Evolutionary conservation across 1,140 invertebrate species (phyloP), one percentile per base, ranked within the genome.

Genomic region (Saccostrea cuccullata): DNA sequence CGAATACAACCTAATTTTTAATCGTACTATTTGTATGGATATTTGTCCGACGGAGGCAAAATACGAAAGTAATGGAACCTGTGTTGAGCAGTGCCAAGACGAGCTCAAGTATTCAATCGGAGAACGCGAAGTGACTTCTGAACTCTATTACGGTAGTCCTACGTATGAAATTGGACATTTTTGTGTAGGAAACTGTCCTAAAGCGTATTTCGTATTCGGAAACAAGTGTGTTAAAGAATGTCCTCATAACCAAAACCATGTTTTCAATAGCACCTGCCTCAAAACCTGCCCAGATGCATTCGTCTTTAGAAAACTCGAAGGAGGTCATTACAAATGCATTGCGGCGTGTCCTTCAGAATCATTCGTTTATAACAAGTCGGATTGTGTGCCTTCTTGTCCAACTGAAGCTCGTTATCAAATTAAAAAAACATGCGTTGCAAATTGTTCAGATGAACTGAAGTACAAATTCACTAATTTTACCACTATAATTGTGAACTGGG

Each of bases 21-120:
- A 73, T 30, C 13, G 13, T 5, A 73, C 30, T 12, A 23, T 8
- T 36, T 85, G 84, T 85, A n/a, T 60, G 84, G 58, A 13, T 36
- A 60, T 36, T 8, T 85, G 84, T 60, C 84, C 84, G 2, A 23
- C 64, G 0, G 23, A 85, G 58, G 84, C 84, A 60, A 85, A 60
- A 60, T 56, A 30, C 26, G 20, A 36, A 17, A 36, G 47, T 0
- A 85, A 85, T 60, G 55, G 55, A n/a, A 55, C 82, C n/a, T 83
- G 82, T 83, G 82, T 83, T 83, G 47, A 17, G 17, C n/a, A n/a
- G 12, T 83, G 26, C 4, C 26, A 36, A 55, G 40, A 15, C 11
- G 9, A 20, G 40, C n/a, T n/a, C n/a, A n/a, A n/a, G n/a, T n/a
- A n/a, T n/a, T n/a, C n/a, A n/a, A n/a, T n/a, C n/a, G n/a, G n/a